phyloP scores from a whole-genome alignment of 2,797 vertebrate species.

The Sebastes paucispinis region DNA sequence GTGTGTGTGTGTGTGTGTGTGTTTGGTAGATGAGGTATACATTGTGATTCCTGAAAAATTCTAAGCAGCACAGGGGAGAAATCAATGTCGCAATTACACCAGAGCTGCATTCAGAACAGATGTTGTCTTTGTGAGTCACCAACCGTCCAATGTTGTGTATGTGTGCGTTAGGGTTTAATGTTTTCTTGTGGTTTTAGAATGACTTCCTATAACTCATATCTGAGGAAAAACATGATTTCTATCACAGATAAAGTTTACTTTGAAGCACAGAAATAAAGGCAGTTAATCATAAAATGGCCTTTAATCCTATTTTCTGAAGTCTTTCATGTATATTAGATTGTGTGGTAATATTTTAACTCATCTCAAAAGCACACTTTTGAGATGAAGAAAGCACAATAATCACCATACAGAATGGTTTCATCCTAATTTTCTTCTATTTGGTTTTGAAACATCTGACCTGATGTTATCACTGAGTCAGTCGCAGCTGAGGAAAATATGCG shows the following conservation, averaged over 20 bases:
- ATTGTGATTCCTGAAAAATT: constrained; percentile 8
- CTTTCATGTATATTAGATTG: not conserved
- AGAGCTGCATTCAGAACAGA: not conserved
- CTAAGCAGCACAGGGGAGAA: not conserved
- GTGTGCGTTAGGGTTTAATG: not conserved
- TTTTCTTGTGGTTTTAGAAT: not conserved
- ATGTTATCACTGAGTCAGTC: not conserved
- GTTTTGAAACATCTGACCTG: not conserved
- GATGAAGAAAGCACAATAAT: not conserved
- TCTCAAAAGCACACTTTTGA: not conserved
- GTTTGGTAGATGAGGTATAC: not conserved
- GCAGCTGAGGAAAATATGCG: not conserved
- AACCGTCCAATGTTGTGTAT: not conserved
- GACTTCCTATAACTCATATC: not conserved
- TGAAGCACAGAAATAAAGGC: not conserved
- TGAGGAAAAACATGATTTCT: not conserved
- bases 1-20: constrained; percentile 10
- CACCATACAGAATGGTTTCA: not conserved
- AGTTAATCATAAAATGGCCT: not conserved
- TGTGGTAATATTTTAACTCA: not conserved
- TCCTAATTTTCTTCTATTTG: not conserved
- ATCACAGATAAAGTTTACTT: not conserved
- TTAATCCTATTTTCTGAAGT: not conserved
- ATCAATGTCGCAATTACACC: constrained; percentile 22
- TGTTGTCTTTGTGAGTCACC: not conserved